Evolutionary conservation across 2,888 invertebrate species (phyloP), one percentile per base, ranked within the genome.

Genomic region (Cosmorhoe ocellata): DNA sequence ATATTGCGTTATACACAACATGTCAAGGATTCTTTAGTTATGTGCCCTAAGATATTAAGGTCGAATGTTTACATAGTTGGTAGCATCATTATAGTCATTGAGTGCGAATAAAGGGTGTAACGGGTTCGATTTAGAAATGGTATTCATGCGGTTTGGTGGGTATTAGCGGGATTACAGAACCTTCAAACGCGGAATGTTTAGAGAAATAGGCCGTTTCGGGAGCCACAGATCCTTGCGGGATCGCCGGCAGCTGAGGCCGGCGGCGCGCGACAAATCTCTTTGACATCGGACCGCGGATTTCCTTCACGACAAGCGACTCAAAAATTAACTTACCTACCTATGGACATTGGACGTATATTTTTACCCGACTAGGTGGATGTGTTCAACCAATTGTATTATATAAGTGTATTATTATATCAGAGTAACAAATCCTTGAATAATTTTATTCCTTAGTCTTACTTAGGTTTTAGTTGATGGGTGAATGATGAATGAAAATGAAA

Each of bases 91-190:
- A 56, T 39, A 52, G 44, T 60, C 41, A 59, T 57, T 56, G 34
- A 39, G 33, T 52, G 61, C 53, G 59, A 66, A 63, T 64, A 63
- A 60, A 61, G 63, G 60, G 59, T 61, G 59, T 62, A 59, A 56
- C 55, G 51, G 63, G 62, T 67, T 67, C 71, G 66, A 74, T 74
- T 71, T 66, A 65, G 65, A 64, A 71, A 66, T 71, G 69, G 64
- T 66, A 66, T 71, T 62, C 69, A 69, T 74, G 77, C 63, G 74
- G 74, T 74, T 74, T 66, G 67, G 63, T 63, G 66, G 69, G 74
- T 72, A 76, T 76, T 74, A 76, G 67, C 56, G 60, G 67, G 70
- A 71, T 76, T 75, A 76, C 33, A 59, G 56, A 61, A 65, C 64
- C 69, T 67, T 66, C 67, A 67, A 73, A 70, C 67, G 64, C 55